These are phyloP conservation scores for Oegoconia quadripuncta DNA, from an alignment of 2,888 invertebrate genomes.

Conservation along the genomic window DNA sequence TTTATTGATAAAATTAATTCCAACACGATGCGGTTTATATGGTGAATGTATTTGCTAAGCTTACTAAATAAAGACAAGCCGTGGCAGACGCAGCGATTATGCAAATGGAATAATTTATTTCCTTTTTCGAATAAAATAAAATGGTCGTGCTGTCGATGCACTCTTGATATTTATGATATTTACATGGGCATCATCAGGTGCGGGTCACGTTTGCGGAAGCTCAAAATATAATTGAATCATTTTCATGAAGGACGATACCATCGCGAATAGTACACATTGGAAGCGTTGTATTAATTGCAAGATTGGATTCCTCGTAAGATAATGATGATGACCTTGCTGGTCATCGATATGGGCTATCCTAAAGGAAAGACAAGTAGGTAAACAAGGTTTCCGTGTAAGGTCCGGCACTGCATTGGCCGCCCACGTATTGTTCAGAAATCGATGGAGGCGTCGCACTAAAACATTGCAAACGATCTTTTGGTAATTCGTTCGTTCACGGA, in stretches of 20 bases:
- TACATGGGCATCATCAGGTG: conserved; percentile 29
- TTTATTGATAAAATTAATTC: conserved; percentile 59
- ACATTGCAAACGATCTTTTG: conserved; percentile 61
- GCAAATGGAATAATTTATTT: conserved; percentile 59
- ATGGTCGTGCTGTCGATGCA: conserved; percentile 37
- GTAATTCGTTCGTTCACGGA: conserved; percentile 64
- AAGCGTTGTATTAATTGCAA: conserved; percentile 35
- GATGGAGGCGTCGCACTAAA: conserved; percentile 63
- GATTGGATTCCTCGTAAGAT: conserved; percentile 50
- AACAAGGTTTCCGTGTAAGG: conserved; percentile 66
- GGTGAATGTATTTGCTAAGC: conserved; percentile 38
- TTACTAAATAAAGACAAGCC: conserved; percentile 52
- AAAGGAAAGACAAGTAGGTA: conserved; percentile 71
- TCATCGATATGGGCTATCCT: conserved; percentile 55
- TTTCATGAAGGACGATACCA: conserved; percentile 44
- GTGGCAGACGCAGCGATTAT: conserved; percentile 51
- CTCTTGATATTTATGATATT: conserved; percentile 38
- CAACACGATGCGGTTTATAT: conserved; percentile 36
- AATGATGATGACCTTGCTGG: conserved; percentile 53
- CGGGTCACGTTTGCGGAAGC: conserved; percentile 62
- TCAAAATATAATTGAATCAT: conserved; percentile 47
- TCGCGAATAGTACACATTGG: conserved; percentile 32
- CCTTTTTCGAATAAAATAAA: conserved; percentile 48
- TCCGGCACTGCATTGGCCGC: conserved; percentile 69
- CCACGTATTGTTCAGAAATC: conserved; percentile 60